Evolutionary conservation across 1,140 invertebrate genomes (phyloP).

Genomic region (Aphelenchoides fujianensis): DNA sequence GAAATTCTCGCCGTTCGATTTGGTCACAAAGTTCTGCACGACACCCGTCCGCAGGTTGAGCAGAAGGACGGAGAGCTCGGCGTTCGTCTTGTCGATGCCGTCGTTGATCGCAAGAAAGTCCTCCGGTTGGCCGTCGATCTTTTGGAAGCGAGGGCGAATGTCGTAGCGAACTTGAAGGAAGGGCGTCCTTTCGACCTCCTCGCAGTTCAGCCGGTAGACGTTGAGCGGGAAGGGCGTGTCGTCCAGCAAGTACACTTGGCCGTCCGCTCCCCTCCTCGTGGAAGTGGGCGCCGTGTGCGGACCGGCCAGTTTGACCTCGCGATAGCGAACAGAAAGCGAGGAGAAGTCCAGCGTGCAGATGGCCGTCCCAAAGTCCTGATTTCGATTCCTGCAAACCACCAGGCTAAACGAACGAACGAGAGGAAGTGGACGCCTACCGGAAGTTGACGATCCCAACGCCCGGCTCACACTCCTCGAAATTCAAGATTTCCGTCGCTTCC

Average conservation of each 20-base stretch:
- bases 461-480: not conserved
- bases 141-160: not conserved
- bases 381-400: not conserved
- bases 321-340: not conserved
- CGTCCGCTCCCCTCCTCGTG: not conserved
- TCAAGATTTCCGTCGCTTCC: not conserved
- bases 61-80: slow-evolving; percentile 1
- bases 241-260: not conserved
- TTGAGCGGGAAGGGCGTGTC: not conserved
- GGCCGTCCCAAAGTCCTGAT: not conserved
- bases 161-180: not conserved
- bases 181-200: not conserved
- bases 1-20: slow-evolving; percentile 2
- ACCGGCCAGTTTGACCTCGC: not conserved
- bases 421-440: not conserved
- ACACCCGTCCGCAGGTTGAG: not conserved
- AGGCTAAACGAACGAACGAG: not conserved
- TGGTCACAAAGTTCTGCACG: not conserved
- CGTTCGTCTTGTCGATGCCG: slow-evolving; percentile 8
- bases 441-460: not conserved
- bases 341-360: not conserved
- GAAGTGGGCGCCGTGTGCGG: not conserved
- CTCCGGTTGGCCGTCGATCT: not conserved
- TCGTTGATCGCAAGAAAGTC: slow-evolving; percentile 6
- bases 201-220: not conserved